phyloP scores from a whole-genome alignment of 2,888 invertebrate genomes.

The Eristalis arbustorum region DNA sequence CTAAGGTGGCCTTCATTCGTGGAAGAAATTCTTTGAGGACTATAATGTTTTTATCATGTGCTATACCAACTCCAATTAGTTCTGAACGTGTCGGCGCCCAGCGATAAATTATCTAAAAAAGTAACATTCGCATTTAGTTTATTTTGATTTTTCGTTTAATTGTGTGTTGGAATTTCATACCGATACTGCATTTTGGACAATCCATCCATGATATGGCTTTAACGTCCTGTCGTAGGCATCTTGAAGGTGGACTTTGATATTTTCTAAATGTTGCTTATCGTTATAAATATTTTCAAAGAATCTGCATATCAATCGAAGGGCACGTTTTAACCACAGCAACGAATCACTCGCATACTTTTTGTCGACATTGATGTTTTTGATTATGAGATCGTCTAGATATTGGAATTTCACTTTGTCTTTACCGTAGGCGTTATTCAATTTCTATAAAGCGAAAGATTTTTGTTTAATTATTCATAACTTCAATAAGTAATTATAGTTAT shows the following conservation, averaged over 20 bases:
- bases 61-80: constrained; percentile 80
- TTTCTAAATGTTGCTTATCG: constrained; percentile 79
- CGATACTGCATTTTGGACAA: constrained; percentile 87
- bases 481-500: no score
- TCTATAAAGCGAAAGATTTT: constrained; percentile 79
- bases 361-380: constrained; percentile 82
- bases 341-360: constrained; percentile 83
- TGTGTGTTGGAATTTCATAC: constrained; percentile 79
- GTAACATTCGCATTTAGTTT: not conserved
- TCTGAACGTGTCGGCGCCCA: constrained; percentile 84
- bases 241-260: constrained; percentile 84
- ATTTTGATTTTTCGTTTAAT: not conserved
- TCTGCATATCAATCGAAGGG: constrained; percentile 77
- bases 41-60: constrained; percentile 79
- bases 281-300: constrained; percentile 79
- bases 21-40: constrained; percentile 81
- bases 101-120: constrained; percentile 83
- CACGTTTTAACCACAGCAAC: constrained; percentile 87
- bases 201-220: constrained; percentile 88
- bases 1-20: constrained; percentile 83
- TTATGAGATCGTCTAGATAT: constrained; percentile 86
- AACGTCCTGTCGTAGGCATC: constrained; percentile 86
- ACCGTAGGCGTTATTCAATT: constrained; percentile 83
- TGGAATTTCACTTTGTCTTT: constrained; percentile 81
- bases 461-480: no score